A percentile compares a stretch with the other conserved stretches of the same genome.
phyloP scores from a whole-genome alignment of 2,113 vertebrate species.

The Lepidothrix coronata region DNA sequence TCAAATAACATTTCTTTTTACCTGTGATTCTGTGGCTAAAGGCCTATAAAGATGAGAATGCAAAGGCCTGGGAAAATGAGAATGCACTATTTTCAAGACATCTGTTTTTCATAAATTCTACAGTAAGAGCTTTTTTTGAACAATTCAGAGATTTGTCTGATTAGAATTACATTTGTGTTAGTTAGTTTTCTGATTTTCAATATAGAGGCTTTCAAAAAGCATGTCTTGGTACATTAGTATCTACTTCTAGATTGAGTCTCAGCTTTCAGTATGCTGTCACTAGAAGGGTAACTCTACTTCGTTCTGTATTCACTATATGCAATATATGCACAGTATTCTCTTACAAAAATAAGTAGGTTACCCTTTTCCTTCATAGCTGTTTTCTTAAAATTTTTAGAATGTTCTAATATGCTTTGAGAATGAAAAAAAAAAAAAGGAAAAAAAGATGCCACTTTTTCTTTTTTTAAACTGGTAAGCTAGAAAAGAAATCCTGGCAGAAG shows the following conservation, averaged over 20 bases:
- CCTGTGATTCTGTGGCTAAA: not conserved
- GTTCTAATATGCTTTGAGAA: not conserved
- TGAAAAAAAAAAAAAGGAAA: not conserved
- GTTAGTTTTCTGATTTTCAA: not conserved
- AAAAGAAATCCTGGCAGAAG: not conserved
- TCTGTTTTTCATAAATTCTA: not conserved
- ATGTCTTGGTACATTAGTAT: not conserved
- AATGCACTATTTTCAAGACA: not conserved
- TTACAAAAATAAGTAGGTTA: not conserved
- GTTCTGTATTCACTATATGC: not conserved
- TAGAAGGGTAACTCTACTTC: not conserved
- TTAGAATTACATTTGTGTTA: not conserved
- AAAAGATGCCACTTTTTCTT: not conserved
- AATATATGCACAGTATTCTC: not conserved
- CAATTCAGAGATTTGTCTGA: not conserved
- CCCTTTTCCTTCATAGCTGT: not conserved
- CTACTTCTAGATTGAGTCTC: not conserved
- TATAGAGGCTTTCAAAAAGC: not conserved
- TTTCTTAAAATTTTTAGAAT: not conserved
- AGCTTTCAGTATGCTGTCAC: not conserved
- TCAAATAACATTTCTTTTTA: slow-evolving; percentile 8
- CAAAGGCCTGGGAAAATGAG: not conserved
- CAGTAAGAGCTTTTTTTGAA: not conserved
- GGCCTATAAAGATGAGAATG: not conserved
- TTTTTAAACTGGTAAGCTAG: not conserved